phyloP scores from a whole-genome alignment of 2,888 invertebrate genomes.

The Ochlodes sylvanus region DNA sequence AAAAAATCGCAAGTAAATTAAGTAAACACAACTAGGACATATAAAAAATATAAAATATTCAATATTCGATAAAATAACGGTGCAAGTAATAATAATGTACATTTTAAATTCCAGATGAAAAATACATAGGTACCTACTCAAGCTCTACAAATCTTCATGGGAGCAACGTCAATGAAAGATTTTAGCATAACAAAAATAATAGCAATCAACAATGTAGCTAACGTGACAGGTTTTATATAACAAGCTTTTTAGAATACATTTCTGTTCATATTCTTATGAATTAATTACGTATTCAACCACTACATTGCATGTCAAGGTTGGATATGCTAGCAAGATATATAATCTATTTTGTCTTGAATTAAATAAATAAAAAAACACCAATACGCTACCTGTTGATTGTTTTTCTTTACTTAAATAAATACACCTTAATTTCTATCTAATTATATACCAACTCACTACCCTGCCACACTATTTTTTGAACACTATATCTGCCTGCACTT shows the following conservation, averaged over 20 bases:
- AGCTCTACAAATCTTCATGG: background rate
- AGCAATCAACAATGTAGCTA: constrained; percentile 9
- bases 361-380: background rate
- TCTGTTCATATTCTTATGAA: constrained; percentile 21
- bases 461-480: constrained; percentile 8
- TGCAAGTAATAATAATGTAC: no score
- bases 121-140: no score
- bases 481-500: background rate
- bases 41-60: constrained; percentile 43
- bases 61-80: no score
- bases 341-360: constrained; percentile 15
- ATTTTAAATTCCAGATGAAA: background rate
- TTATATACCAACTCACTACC: constrained; percentile 1
- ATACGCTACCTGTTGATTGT: constrained; percentile 10
- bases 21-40: background rate
- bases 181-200: constrained; percentile 7
- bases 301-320: constrained; percentile 33
- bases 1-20: background rate
- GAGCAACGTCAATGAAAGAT: background rate
- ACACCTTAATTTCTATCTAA: background rate
- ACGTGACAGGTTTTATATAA: constrained; percentile 22
- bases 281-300: constrained; percentile 34
- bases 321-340: background rate
- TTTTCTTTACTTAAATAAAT: background rate
- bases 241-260: constrained; percentile 25